A percentile compares a stretch with the other conserved stretches of the same genome.
Conservation (phyloP, 2,113 vertebrate species). For the Boleophthalmus pectinirostris region DNA sequence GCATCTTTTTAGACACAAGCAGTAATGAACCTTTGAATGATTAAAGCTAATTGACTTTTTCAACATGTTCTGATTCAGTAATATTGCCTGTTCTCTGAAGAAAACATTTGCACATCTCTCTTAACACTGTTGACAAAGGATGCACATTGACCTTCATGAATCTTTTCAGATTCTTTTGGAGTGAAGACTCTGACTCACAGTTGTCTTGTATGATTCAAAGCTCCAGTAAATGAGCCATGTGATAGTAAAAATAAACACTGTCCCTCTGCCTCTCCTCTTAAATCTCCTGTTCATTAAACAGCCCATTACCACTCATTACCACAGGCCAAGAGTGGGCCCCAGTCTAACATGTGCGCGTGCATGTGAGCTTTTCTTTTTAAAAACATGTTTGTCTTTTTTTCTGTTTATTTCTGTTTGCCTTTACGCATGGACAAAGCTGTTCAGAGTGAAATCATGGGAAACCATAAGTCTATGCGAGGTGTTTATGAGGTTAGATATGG, state of each 20-base stretch:
- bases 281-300: slow-evolving; percentile 61
- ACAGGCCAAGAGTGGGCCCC: slow-evolving; percentile 16
- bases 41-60: background rate
- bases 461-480: no score
- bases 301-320: slow-evolving; percentile 58
- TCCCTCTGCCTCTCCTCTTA: slow-evolving; percentile 33
- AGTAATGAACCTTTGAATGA: no score
- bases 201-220: slow-evolving; percentile 36
- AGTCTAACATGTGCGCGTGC: slow-evolving; percentile 6
- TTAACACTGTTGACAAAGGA: slow-evolving; percentile 41
- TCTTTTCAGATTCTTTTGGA: slow-evolving; percentile 38
- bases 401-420: slow-evolving; percentile 1
- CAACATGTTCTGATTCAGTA: background rate
- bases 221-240: slow-evolving; percentile 48
- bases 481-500: no score
- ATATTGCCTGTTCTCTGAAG: slow-evolving; percentile 3
- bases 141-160: slow-evolving; percentile 43
- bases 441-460: no score
- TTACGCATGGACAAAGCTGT: background rate
- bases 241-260: slow-evolving; percentile 17
- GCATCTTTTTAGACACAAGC: background rate
- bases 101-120: slow-evolving; percentile 22
- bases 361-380: slow-evolving; percentile 1
- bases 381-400: background rate
- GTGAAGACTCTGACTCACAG: slow-evolving; percentile 46